Conservation (phyloP, 1,140 invertebrate genomes). For the Drosophila novamexicana region DNA sequence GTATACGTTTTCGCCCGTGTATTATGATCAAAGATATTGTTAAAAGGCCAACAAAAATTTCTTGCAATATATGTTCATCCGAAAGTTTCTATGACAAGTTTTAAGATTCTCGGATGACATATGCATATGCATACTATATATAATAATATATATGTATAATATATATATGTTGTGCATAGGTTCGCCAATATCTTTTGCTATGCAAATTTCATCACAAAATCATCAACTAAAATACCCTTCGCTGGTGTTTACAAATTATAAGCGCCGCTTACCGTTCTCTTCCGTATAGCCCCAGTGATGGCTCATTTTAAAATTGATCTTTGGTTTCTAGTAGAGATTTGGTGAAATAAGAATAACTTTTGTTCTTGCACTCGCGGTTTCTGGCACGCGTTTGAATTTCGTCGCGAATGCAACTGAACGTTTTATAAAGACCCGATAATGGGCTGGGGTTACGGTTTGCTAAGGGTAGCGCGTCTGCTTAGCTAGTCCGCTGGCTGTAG, state of each 20-base stretch:
- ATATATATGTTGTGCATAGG: too few relatives aligned
- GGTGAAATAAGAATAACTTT: background rate
- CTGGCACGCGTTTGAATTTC: conserved; percentile 58
- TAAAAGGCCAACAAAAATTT: too few relatives aligned
- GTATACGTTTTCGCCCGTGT: too few relatives aligned
- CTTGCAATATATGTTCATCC: too few relatives aligned
- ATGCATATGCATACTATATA: too few relatives aligned
- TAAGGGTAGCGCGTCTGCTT: conserved; percentile 54
- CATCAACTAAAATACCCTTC: background rate
- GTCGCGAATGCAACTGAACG: conserved; percentile 32
- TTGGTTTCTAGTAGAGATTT: conserved; percentile 14
- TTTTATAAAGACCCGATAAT: conserved; percentile 56
- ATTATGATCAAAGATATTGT: too few relatives aligned
- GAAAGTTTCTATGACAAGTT: too few relatives aligned
- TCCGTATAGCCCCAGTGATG: conserved; percentile 81
- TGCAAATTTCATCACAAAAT: background rate
- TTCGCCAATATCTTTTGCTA: too few relatives aligned
- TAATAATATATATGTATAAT: too few relatives aligned
- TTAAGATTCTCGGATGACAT: too few relatives aligned
- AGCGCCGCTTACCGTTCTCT: conserved; percentile 74
- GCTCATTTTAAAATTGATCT: conserved; percentile 67
- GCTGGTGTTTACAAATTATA: background rate
- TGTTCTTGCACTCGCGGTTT: conserved; percentile 57
- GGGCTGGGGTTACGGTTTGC: background rate
- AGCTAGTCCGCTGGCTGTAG: conserved; percentile 68